phyloP scores from a whole-genome alignment of 2,888 invertebrate genomes.

The Creontiades dilutus region DNA sequence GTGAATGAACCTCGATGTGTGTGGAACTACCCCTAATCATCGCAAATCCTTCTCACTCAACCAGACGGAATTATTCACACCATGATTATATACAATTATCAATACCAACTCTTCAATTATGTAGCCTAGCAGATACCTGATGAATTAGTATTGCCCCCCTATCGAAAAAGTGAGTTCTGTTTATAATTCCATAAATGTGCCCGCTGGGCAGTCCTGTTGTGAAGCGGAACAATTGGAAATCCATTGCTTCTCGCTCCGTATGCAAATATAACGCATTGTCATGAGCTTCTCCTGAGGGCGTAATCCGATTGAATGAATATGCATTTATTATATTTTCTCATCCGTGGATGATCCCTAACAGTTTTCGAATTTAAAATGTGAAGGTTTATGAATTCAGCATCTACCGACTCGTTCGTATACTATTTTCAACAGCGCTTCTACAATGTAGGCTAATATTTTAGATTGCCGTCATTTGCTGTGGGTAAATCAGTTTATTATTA shows the following conservation, averaged over 20 bases:
- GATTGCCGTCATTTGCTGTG: too few relatives aligned
- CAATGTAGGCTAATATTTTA: too few relatives aligned
- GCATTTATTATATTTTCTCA: neutral
- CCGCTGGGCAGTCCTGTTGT: neutral
- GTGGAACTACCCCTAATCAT: too few relatives aligned
- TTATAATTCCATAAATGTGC: neutral
- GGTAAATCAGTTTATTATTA: too few relatives aligned
- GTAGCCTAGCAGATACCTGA: too few relatives aligned
- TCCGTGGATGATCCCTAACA: neutral
- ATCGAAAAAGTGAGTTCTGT: neutral
- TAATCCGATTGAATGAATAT: slow-evolving; percentile 32
- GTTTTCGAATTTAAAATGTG: slow-evolving; percentile 11
- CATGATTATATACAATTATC: too few relatives aligned
- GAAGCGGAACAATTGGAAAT: slow-evolving; percentile 13
- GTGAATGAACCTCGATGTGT: too few relatives aligned
- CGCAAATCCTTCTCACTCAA: too few relatives aligned
- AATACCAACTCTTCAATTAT: too few relatives aligned
- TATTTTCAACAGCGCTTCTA: too few relatives aligned
- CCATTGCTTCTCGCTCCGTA: neutral
- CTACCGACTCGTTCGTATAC: neutral
- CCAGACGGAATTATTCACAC: too few relatives aligned
- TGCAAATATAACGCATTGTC: slow-evolving; percentile 19
- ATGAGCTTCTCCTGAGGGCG: slow-evolving; percentile 23
- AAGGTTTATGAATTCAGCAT: neutral
- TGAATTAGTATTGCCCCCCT: too few relatives aligned